A percentile compares a stretch with the other conserved stretches of the same genome.
phyloP scores from a whole-genome alignment of 2,888 invertebrate species.

The Eupithecia vulgata region DNA sequence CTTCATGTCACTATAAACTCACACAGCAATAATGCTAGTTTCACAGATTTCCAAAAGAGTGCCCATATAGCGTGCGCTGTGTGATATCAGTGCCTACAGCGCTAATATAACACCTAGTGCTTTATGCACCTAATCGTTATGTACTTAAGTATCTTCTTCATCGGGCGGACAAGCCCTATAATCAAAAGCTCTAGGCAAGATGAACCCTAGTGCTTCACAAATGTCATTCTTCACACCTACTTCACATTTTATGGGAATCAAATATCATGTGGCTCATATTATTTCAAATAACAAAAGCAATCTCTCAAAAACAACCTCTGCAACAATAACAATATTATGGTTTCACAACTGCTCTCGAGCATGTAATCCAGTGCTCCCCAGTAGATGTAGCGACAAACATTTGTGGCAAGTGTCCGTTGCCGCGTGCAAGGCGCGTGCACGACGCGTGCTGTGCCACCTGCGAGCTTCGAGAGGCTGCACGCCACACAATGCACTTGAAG shows the following conservation, averaged over 20 bases:
- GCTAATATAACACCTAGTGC: no score
- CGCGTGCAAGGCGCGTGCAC: slow-evolving; percentile 57
- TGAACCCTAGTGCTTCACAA: not conserved
- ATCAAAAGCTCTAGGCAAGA: not conserved
- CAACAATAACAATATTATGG: slow-evolving; percentile 63
- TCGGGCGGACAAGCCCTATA: not conserved
- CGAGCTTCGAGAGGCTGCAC: slow-evolving; percentile 8
- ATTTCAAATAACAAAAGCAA: slow-evolving; percentile 14
- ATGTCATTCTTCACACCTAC: not conserved
- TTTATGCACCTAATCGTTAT: no score
- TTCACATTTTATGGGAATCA: not conserved
- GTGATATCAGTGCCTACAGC: no score
- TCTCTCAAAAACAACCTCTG: slow-evolving; percentile 19
- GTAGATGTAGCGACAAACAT: slow-evolving; percentile 61
- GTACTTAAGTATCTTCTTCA: no score
- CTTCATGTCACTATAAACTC: no score
- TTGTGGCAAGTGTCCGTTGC: slow-evolving; percentile 72
- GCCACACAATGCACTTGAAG: slow-evolving; percentile 3
- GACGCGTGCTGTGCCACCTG: slow-evolving; percentile 24
- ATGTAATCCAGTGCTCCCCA: slow-evolving; percentile 60
- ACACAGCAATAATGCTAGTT: no score
- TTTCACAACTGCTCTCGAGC: slow-evolving; percentile 58
- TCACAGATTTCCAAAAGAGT: no score
- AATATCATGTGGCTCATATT: slow-evolving; percentile 9
- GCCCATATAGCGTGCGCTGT: no score